Conservation (phyloP, 2,888 invertebrate species). For the Colostygia pectinataria region DNA sequence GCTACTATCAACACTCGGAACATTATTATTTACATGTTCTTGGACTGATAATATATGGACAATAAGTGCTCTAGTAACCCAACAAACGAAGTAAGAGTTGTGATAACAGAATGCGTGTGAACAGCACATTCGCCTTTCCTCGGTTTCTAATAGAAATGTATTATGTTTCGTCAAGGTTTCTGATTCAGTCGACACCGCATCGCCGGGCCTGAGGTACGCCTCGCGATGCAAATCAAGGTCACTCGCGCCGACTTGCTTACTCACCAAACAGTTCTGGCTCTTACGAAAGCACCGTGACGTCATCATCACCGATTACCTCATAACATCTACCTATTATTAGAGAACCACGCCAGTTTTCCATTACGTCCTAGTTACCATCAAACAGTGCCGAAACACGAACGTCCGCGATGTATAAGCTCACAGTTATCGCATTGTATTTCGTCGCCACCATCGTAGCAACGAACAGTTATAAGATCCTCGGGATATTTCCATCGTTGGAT, state of each 20-base stretch:
- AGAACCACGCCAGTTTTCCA: slow-evolving; percentile 62
- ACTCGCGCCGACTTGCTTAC: slow-evolving; percentile 61
- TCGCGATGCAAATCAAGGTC: slow-evolving; percentile 61
- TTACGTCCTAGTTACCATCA: slow-evolving; percentile 72
- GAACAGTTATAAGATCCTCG: slow-evolving; percentile 75
- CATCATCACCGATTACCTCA: slow-evolving; percentile 74
- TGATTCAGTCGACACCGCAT: slow-evolving; percentile 47
- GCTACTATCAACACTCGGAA: too few species aligned
- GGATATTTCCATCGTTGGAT: slow-evolving; percentile 78
- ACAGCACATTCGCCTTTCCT: slow-evolving; percentile 13
- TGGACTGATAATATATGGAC: slow-evolving; percentile 6
- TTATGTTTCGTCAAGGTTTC: slow-evolving; percentile 16
- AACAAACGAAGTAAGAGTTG: neutral
- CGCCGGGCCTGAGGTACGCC: slow-evolving; percentile 47
- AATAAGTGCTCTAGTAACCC: neutral
- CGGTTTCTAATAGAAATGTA: slow-evolving; percentile 2
- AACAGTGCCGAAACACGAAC: slow-evolving; percentile 62
- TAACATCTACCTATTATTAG: slow-evolving; percentile 77
- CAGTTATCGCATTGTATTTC: slow-evolving; percentile 53
- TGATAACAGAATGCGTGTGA: slow-evolving; percentile 1
- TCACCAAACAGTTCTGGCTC: slow-evolving; percentile 71
- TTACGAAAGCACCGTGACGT: slow-evolving; percentile 70
- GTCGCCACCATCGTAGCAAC: slow-evolving; percentile 54
- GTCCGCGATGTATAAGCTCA: slow-evolving; percentile 55
- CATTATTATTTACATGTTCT: too few species aligned